These are phyloP conservation scores for Chalcosyrphus nemorum DNA, from an alignment of 2,888 invertebrate species.

Conservation along the genomic window DNA sequence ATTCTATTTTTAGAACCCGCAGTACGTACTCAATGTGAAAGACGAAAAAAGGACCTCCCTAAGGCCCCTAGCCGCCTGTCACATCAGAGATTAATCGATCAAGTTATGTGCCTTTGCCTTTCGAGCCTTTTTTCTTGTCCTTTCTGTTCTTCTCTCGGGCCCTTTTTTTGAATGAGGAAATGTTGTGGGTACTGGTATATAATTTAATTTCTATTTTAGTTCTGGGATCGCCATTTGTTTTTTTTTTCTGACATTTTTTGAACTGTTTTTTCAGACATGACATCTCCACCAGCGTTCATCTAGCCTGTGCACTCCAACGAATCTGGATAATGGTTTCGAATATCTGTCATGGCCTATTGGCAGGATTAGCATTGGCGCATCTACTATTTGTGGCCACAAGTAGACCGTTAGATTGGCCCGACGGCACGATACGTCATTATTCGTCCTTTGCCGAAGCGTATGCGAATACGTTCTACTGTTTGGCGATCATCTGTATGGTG, in stretches of 20 bases:
- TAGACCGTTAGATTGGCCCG: constrained; percentile 81
- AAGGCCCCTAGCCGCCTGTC: constrained; percentile 27
- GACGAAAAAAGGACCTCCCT: neutral
- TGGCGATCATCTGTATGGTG: constrained; percentile 83
- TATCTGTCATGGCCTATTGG: constrained; percentile 84
- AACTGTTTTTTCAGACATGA: constrained; percentile 75
- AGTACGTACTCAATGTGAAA: constrained; percentile 3
- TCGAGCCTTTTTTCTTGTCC: no score
- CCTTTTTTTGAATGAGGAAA: neutral
- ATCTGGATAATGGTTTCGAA: constrained; percentile 84
- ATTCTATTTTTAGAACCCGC: constrained; percentile 50
- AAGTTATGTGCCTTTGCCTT: constrained; percentile 15
- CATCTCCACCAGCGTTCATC: constrained; percentile 80
- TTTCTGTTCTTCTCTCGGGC: neutral
- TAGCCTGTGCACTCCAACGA: constrained; percentile 83
- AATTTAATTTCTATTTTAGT: neutral
- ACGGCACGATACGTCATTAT: constrained; percentile 79
- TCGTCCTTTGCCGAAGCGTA: constrained; percentile 81
- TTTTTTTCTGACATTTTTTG: constrained; percentile 1
- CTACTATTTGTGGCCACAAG: constrained; percentile 81
- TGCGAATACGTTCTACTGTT: constrained; percentile 83
- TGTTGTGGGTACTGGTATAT: neutral
- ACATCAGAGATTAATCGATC: constrained; percentile 62
- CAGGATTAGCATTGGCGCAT: constrained; percentile 83
- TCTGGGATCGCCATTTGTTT: neutral